Evolutionary conservation across 2,888 invertebrate species (phyloP).

Genomic region (Podotricha telesiphe): DNA sequence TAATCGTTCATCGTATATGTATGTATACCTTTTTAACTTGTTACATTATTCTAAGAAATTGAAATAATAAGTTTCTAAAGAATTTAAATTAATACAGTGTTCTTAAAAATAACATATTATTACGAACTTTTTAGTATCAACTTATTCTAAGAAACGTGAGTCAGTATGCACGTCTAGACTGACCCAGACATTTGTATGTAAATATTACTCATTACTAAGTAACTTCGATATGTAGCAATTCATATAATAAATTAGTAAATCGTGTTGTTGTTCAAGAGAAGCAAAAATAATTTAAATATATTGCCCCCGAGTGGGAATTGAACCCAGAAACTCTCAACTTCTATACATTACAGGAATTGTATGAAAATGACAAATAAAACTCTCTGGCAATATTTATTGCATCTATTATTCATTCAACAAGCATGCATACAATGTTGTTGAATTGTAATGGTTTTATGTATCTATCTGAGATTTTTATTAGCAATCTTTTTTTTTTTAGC

Average conservation of each 20-base stretch:
- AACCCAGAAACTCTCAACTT: no score
- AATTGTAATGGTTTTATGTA: conserved; percentile 1
- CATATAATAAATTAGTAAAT: background rate
- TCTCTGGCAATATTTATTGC: conserved; percentile 3
- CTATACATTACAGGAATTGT: no score
- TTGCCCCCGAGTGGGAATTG: no score
- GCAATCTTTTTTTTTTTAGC: background rate
- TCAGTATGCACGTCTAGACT: conserved; percentile 15
- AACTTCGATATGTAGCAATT: background rate
- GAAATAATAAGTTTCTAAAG: no score
- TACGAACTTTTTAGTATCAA: background rate
- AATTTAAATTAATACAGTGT: background rate
- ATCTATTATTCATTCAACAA: conserved; percentile 1
- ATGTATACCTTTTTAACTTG: no score
- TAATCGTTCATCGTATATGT: no score
- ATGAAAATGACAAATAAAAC: conserved; percentile 2
- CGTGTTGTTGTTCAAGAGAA: no score
- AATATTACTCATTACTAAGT: conserved; percentile 10
- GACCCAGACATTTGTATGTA: conserved; percentile 13
- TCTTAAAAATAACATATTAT: background rate
- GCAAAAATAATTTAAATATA: no score
- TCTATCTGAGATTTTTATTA: conserved; percentile 2
- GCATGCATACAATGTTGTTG: conserved; percentile 12
- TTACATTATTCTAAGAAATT: no score
- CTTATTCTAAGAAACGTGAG: conserved; percentile 12